Base-by-base conservation (phyloP, 2,888 invertebrate genomes). In the Ischnura elegans region DNA sequence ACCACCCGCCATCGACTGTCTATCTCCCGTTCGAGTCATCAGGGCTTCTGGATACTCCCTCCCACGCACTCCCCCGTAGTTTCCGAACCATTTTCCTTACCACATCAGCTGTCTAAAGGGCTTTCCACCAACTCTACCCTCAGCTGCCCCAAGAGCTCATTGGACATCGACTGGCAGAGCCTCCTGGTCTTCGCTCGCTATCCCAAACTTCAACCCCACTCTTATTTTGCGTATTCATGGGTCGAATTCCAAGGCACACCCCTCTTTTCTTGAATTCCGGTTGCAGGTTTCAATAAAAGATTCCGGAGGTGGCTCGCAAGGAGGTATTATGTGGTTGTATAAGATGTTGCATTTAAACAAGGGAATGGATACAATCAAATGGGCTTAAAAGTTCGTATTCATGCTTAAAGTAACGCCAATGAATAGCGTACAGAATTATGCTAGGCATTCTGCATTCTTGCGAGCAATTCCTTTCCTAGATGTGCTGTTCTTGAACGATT, bases 1-100 rank as follows among this genome's bases (percentile, higher is more conserved):
- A 76, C 76, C 76, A 55, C 42, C 55, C 51, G 55, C 55, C 51
- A 87, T 87, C 61, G 55, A 87, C 87, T 21, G 45, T 51, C 51
- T 36, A 10, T 29, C 51, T n/a, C 51, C 29, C 36, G 25, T 46
- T 36, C 16, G 13, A n/a, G 8, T 36, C 36, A 4, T 8, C n/a
- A 3, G 42, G 13, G 13, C 13, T 85, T 36, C 43, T 45, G 25
- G 45, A 21, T 6, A 8, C 25, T n/a, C 10, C 25, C 86, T n/a
- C 47, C 51, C 51, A n/a, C 87, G 46, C 46, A 16, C 25, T 2
- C 21, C 86, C 46, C 86, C 25, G n/a, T 45, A 45, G 85, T 43
- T 51, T 19, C 51, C 51, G 51, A 51, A 51, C 13, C 51, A 19
- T 21, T 85, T 25, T 45, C 25, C 46, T 25, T 36, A 29, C 42